Evolutionary conservation across 2,113 vertebrate genomes (phyloP).

Genomic region (Trachemys scripta): DNA sequence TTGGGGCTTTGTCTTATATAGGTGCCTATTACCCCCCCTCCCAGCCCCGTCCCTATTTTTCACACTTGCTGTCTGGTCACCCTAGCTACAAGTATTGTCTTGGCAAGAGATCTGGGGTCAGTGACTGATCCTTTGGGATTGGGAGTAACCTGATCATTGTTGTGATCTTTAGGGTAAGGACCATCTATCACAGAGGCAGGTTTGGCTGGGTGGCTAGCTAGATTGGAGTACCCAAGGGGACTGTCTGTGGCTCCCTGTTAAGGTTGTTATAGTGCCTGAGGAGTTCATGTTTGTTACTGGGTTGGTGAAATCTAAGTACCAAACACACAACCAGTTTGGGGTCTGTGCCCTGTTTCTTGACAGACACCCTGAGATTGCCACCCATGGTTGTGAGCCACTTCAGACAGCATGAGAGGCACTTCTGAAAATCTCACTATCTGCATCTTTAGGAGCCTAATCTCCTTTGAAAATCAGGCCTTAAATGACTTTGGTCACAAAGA

Average conservation of each 20-base stretch:
- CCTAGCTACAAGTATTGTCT: neutral
- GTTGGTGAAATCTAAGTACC: neutral
- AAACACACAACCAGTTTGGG: neutral
- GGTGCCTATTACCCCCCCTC: too few species aligned
- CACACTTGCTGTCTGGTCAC: too few species aligned
- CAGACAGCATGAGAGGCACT: neutral
- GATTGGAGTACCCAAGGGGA: too few species aligned
- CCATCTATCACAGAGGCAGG: neutral
- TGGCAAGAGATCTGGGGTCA: neutral
- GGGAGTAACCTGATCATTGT: neutral
- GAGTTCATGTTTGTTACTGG: neutral
- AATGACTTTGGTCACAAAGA: neutral
- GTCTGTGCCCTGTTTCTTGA: neutral
- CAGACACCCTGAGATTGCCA: neutral
- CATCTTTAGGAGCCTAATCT: neutral
- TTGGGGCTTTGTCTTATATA: too few species aligned
- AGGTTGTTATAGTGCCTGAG: neutral
- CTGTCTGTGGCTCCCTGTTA: neutral
- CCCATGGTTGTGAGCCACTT: neutral
- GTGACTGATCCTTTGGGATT: neutral
- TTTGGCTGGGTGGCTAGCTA: neutral
- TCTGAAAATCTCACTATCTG: neutral
- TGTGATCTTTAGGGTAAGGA: neutral
- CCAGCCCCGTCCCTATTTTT: too few species aligned
- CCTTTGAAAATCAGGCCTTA: neutral